phyloP scores from a whole-genome alignment of 2,888 invertebrate species.

The Peribatodes rhomboidaria region DNA sequence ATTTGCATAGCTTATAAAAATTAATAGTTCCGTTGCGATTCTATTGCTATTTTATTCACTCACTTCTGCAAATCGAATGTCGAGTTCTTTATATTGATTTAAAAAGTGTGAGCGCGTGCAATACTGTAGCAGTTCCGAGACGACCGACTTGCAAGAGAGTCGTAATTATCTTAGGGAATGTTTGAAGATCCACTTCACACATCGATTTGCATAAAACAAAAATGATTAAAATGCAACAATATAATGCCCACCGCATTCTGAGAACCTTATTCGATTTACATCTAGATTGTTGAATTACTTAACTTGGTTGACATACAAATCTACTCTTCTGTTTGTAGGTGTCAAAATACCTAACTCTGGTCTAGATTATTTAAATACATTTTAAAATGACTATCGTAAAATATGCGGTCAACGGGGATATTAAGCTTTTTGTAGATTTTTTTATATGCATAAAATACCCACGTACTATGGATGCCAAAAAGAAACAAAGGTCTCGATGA shows the following conservation, averaged over 20 bases:
- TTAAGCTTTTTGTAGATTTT: conserved; percentile 34
- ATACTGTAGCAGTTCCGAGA: conserved; percentile 60
- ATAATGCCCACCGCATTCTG: conserved; percentile 63
- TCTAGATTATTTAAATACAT: conserved; percentile 33
- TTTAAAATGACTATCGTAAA: conserved; percentile 32
- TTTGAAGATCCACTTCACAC: conserved; percentile 66
- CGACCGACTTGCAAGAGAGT: conserved; percentile 72
- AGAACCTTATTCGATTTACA: conserved; percentile 64
- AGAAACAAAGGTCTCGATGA: conserved; percentile 10
- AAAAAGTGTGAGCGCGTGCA: conserved; percentile 52
- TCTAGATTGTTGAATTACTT: conserved; percentile 56
- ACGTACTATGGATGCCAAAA: conserved; percentile 4
- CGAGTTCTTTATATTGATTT: conserved; percentile 52
- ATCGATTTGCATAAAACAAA: conserved; percentile 74
- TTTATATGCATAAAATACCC: conserved; percentile 18
- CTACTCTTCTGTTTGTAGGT: conserved; percentile 47
- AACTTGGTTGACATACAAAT: conserved; percentile 57
- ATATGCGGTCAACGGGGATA: conserved; percentile 31
- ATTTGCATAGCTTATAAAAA: conserved; percentile 76
- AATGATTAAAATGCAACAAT: conserved; percentile 72
- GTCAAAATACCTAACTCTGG: conserved; percentile 44
- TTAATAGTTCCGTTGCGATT: conserved; percentile 60
- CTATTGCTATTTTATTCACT: conserved; percentile 56
- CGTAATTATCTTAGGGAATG: conserved; percentile 73
- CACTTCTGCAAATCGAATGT: conserved; percentile 57